phyloP scores from a whole-genome alignment of 2,797 vertebrate genomes.

The Melanotaenia trifasciata region DNA sequence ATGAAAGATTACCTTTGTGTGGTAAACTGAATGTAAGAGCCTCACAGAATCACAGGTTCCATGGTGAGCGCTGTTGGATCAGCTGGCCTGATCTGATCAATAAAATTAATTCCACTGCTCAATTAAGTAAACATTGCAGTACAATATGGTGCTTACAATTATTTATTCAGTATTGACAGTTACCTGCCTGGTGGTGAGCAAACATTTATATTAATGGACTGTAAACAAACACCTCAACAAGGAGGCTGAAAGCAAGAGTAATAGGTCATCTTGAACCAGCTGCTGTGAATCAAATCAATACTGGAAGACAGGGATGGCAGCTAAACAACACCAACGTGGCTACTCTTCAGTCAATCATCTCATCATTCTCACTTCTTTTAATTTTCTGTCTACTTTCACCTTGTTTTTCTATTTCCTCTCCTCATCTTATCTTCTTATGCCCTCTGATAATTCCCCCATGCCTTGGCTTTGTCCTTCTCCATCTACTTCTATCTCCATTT shows the following conservation, averaged over 20 bases:
- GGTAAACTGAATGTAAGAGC: background rate
- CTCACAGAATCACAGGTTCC: background rate
- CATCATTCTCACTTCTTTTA: constrained; percentile 30
- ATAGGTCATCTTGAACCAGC: constrained; percentile 54
- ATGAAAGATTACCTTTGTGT: constrained; percentile 19
- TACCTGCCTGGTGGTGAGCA: constrained; percentile 10
- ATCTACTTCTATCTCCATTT: constrained; percentile 49
- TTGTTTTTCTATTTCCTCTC: background rate
- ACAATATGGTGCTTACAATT: constrained; percentile 13
- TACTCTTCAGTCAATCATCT: constrained; percentile 12
- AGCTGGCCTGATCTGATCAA: constrained; percentile 47
- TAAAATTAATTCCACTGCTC: constrained; percentile 45
- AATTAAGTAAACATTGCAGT: constrained; percentile 38
- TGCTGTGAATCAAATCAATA: constrained; percentile 52
- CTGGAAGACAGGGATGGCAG: background rate
- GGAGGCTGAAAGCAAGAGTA: constrained; percentile 30
- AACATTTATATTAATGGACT: constrained; percentile 38
- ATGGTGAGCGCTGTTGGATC: constrained; percentile 4
- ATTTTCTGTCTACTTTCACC: constrained; percentile 21
- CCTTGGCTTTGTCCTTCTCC: constrained; percentile 38
- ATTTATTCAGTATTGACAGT: constrained; percentile 48
- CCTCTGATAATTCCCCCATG: constrained; percentile 37
- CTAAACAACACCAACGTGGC: constrained; percentile 12
- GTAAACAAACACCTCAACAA: constrained; percentile 45
- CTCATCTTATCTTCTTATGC: constrained; percentile 20